Conservation (phyloP, 2,113 vertebrate species). For the Malurus melanocephalus region DNA sequence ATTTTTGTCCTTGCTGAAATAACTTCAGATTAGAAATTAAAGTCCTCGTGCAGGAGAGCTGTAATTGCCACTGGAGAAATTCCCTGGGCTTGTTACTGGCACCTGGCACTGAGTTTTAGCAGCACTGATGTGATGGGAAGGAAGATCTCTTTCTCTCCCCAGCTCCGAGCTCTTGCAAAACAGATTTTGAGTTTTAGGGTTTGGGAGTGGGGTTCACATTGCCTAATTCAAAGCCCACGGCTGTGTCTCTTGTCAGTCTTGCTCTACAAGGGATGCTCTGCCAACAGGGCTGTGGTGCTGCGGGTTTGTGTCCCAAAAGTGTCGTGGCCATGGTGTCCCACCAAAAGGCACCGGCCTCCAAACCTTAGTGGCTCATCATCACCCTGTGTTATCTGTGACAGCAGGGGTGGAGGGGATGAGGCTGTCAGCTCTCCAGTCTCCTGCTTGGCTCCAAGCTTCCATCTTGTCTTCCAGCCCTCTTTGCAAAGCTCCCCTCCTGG, state of each 20-base stretch:
- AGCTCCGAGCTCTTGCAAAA: neutral
- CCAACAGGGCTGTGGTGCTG: neutral
- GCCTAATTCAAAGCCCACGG: neutral
- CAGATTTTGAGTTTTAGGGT: neutral
- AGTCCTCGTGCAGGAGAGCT: neutral
- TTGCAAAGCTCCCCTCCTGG: neutral
- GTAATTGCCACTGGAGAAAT: slow-evolving; percentile 23
- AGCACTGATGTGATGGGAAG: accelerated
- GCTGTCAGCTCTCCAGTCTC: neutral
- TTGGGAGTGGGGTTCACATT: accelerated
- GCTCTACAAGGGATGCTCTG: neutral
- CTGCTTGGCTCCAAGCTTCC: neutral
- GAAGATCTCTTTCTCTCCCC: neutral
- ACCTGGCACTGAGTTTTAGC: neutral
- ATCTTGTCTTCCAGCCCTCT: neutral
- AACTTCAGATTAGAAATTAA: slow-evolving; percentile 35
- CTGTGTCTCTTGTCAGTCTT: neutral
- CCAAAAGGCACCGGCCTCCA: accelerated
- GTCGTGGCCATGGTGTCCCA: accelerated
- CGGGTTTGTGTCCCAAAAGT: neutral
- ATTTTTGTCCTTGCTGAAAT: slow-evolving; percentile 18
- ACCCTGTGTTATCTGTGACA: neutral
- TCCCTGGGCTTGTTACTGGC: neutral
- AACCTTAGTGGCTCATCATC: neutral
- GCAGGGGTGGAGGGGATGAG: neutral